These are phyloP conservation scores for Heteromormyrus szaboi DNA, from an alignment of 2,797 vertebrate genomes.

Conservation along the genomic window DNA sequence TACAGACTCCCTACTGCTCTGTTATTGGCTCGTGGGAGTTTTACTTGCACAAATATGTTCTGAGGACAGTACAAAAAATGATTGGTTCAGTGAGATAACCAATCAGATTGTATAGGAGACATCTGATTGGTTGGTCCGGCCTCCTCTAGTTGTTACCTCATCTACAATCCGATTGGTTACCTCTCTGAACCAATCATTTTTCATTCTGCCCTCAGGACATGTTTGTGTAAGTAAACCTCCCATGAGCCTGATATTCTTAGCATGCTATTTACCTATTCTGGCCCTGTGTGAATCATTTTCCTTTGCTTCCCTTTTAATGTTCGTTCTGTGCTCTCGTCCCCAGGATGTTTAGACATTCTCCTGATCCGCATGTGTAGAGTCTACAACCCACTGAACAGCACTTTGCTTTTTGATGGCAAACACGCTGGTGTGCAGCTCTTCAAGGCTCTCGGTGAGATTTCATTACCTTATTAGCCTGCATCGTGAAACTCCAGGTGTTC, in stretches of 20 bases:
- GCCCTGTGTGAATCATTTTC: neutral
- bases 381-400: constrained; percentile 82
- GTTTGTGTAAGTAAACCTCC: neutral
- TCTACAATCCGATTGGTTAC: neutral
- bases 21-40: neutral
- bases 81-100: neutral
- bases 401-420: constrained; percentile 80
- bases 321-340: constrained; percentile 31
- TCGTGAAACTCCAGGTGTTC: neutral
- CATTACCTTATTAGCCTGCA: neutral
- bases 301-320: constrained; percentile 17
- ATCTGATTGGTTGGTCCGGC: neutral
- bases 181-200: neutral
- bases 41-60: neutral
- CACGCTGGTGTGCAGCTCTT: constrained; percentile 75
- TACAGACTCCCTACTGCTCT: neutral
- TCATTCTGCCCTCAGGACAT: neutral
- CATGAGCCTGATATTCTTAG: neutral
- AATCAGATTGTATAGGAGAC: neutral
- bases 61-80: neutral
- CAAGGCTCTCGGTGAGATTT: constrained; percentile 76
- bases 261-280: neutral
- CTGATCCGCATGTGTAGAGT: constrained; percentile 81
- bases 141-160: neutral
- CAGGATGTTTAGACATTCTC: constrained; percentile 84